Conservation (phyloP, 2,113 vertebrate species). For the Pontoporia blainvillei region DNA sequence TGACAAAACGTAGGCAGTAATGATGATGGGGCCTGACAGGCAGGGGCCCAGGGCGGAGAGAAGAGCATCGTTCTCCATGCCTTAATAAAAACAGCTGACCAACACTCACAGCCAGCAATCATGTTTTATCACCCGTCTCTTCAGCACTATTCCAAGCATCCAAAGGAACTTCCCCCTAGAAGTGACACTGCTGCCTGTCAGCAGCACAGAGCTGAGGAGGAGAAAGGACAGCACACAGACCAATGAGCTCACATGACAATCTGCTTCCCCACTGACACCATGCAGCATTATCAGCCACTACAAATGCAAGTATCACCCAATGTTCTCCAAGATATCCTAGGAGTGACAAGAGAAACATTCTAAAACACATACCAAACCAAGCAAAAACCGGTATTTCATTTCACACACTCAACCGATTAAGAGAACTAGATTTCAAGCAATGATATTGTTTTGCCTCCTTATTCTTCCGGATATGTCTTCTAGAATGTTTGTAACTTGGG, state of each 20-base stretch:
- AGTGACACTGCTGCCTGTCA: accelerated
- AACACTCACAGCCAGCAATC: not conserved
- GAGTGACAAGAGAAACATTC: not conserved
- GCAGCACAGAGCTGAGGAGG: not conserved
- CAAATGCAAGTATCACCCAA: accelerated
- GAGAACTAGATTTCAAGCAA: not conserved
- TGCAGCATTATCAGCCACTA: not conserved
- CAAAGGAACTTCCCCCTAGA: not conserved
- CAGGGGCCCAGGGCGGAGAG: not conserved
- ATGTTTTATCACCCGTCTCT: accelerated
- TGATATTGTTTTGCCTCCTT: not conserved
- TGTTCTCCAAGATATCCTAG: not conserved
- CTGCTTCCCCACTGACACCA: accelerated
- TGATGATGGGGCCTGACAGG: accelerated
- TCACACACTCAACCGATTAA: not conserved
- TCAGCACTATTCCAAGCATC: not conserved
- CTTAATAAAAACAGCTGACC: not conserved
- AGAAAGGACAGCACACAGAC: too few relatives aligned
- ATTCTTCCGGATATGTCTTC: not conserved
- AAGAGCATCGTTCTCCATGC: accelerated
- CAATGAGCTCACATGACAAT: accelerated
- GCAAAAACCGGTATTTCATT: accelerated
- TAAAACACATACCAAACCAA: not conserved
- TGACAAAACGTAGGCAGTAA: accelerated
- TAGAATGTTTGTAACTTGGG: slow-evolving; percentile 30